phyloP scores from a whole-genome alignment of 2,797 vertebrate species.

The Spheniscus humboldti region DNA sequence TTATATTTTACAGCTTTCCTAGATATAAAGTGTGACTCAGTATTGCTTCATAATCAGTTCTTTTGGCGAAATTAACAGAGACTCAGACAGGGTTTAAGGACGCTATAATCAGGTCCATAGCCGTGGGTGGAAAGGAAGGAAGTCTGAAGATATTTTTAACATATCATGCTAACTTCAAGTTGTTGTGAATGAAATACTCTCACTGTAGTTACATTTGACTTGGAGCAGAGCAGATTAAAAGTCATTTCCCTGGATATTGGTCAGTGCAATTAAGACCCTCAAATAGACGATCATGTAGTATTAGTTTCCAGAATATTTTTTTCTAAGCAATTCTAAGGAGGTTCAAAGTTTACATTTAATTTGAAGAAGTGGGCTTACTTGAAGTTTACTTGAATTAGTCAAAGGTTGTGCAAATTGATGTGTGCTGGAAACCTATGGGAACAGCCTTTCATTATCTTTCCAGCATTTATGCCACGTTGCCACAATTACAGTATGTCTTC shows the following conservation, averaged over 20 bases:
- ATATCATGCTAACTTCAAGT: not conserved
- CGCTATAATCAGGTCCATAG: not conserved
- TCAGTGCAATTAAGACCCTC: not conserved
- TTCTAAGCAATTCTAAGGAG: not conserved
- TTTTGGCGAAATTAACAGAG: not conserved
- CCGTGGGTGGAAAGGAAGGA: not conserved
- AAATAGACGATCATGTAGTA: not conserved
- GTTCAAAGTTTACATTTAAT: not conserved
- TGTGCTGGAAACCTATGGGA: not conserved
- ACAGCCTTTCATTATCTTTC: not conserved
- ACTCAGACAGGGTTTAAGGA: not conserved
- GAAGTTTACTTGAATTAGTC: not conserved
- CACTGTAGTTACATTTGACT: not conserved
- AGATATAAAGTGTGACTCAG: not conserved
- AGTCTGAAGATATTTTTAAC: constrained; percentile 16
- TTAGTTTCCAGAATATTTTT: not conserved
- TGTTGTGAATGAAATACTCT: not conserved
- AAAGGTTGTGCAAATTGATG: not conserved
- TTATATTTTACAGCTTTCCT: not conserved
- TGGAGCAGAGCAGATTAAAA: not conserved
- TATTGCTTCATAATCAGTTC: not conserved
- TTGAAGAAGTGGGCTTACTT: not conserved
- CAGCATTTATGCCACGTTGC: not conserved
- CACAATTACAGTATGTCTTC: not conserved
- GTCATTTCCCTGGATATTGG: not conserved